These are phyloP conservation scores for Polypedilum vanderplanki DNA, from an alignment of 1,140 invertebrate genomes.

Conservation along the genomic window DNA sequence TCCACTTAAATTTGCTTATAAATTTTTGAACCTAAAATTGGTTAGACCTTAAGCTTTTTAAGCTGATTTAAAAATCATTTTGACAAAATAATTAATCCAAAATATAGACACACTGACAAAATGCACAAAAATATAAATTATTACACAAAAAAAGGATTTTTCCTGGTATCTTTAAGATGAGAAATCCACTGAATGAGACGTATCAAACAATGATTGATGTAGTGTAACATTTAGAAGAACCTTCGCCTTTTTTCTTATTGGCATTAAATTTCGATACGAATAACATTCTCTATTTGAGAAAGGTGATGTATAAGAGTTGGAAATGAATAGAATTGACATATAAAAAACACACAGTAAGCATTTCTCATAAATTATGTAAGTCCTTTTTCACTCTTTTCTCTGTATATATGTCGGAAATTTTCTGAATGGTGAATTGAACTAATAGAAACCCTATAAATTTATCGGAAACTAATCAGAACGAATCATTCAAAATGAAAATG, in stretches of 20 bases:
- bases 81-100: too few species aligned
- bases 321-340: constrained; percentile 9
- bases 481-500: constrained; percentile 19
- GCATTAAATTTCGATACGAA: neutral
- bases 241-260: neutral
- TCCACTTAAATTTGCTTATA: too few species aligned
- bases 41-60: too few species aligned
- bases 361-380: constrained; percentile 14
- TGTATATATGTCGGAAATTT: neutral
- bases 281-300: neutral
- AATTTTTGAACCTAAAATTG: too few species aligned
- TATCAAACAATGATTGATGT: constrained; percentile 13
- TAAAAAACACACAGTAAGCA: neutral
- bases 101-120: too few species aligned
- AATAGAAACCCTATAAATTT: neutral
- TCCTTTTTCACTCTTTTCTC: neutral
- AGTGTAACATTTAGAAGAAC: neutral
- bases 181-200: constrained; percentile 5
- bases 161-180: neutral
- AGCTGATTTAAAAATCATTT: too few species aligned
- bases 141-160: neutral
- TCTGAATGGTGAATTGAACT: neutral
- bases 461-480: constrained; percentile 12
- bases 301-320: constrained; percentile 2
- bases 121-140: too few species aligned